These are phyloP conservation scores for Corticium candelabrum DNA, from an alignment of 37 sponge, comb jelly and placozoan species.

Conservation along the genomic window DNA sequence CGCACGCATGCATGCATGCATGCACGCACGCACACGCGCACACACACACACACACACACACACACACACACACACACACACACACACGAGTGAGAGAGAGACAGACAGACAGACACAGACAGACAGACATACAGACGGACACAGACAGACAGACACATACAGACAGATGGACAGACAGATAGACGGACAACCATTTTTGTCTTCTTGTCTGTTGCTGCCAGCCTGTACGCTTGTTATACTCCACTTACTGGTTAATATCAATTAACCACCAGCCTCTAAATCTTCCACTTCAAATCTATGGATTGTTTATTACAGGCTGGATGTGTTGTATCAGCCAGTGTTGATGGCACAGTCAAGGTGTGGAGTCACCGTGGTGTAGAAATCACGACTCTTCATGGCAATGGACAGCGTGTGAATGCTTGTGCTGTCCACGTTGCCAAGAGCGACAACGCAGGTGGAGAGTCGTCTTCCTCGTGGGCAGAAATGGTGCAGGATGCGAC, in stretches of 20 bases:
- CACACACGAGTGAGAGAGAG: background rate
- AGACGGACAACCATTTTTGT: background rate
- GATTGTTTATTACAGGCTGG: too few relatives aligned
- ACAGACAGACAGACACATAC: background rate
- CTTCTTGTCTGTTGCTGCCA: too few relatives aligned
- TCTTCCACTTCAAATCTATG: too few relatives aligned
- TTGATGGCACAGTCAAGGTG: constrained; percentile 82
- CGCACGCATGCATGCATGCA: background rate
- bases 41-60: background rate
- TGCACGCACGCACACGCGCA: background rate
- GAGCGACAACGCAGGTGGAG: background rate
- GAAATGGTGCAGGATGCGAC: background rate
- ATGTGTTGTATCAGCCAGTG: constrained; percentile 59
- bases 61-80: background rate
- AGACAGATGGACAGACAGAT: background rate
- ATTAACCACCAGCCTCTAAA: too few relatives aligned
- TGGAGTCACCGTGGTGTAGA: constrained; percentile 82
- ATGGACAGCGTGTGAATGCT: constrained; percentile 67
- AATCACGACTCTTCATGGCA: constrained; percentile 73
- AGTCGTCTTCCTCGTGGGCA: background rate
- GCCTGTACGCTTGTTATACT: too few relatives aligned
- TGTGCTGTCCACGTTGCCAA: constrained; percentile 38
- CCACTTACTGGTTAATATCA: too few relatives aligned
- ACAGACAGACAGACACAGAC: background rate
- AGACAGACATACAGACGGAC: background rate